Conservation (phyloP, 2,888 invertebrate species). For the Mimachlamys varia region DNA sequence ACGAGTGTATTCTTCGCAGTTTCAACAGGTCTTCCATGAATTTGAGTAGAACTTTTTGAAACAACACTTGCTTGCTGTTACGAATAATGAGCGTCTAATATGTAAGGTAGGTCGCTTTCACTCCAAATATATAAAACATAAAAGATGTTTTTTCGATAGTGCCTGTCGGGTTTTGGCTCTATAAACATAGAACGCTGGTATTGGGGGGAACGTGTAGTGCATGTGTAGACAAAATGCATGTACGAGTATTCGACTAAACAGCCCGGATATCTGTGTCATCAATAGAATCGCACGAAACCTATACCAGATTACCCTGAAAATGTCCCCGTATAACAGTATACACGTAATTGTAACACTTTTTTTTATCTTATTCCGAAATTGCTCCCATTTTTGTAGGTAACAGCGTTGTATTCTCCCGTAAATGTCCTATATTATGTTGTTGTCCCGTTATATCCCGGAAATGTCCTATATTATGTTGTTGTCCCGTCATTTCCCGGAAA, state of each 20-base stretch:
- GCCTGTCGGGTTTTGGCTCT: neutral
- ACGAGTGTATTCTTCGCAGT: slow-evolving; percentile 22
- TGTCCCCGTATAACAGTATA: too few relatives aligned
- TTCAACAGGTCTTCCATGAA: neutral
- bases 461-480: too few relatives aligned
- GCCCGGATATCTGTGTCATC: neutral
- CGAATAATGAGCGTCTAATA: neutral
- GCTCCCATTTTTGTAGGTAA: neutral
- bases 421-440: neutral
- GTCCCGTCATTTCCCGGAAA: too few relatives aligned
- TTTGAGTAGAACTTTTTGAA: slow-evolving; percentile 10
- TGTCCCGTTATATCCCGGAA: too few relatives aligned
- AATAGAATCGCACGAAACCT: too few relatives aligned
- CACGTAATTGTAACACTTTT: too few relatives aligned
- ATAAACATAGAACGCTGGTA: neutral
- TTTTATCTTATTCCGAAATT: neutral
- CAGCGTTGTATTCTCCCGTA: neutral
- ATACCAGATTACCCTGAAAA: too few relatives aligned
- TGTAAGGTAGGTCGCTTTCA: neutral
- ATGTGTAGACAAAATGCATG: neutral
- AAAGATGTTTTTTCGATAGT: neutral
- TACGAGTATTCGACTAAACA: neutral
- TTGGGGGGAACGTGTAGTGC: neutral
- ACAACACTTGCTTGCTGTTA: slow-evolving; percentile 26
- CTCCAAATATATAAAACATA: neutral